These are phyloP conservation scores for Ichneumon xanthorius DNA, from an alignment of 2,888 invertebrate species.

Conservation along the genomic window DNA sequence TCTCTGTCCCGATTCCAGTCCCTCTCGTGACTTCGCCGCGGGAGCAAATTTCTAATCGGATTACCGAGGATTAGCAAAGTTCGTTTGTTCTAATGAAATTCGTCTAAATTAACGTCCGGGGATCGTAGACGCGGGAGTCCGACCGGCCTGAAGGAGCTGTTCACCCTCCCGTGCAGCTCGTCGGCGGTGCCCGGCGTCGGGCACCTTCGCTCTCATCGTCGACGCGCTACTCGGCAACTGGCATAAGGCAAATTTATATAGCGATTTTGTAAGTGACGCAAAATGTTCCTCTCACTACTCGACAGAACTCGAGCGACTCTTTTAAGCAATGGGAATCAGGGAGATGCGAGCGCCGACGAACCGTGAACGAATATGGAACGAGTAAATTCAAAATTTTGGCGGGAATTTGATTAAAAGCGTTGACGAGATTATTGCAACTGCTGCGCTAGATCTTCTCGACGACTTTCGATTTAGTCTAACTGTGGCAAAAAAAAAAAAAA, in stretches of 20 bases:
- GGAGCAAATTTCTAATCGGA: conserved; percentile 84
- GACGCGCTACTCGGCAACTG: conserved; percentile 1
- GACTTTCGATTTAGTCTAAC: background rate
- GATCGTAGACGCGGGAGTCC: conserved; percentile 70
- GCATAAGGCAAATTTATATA: conserved; percentile 21
- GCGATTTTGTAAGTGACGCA: conserved; percentile 17
- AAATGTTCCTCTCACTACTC: background rate
- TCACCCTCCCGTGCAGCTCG: background rate
- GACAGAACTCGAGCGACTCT: background rate
- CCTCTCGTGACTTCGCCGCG: conserved; percentile 78
- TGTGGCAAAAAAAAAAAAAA: background rate
- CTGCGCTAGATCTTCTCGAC: background rate
- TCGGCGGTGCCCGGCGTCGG: background rate
- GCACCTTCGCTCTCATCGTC: conserved; percentile 11
- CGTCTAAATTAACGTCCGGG: conserved; percentile 84
- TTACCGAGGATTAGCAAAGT: conserved; percentile 84
- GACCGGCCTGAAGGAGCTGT: conserved; percentile 65
- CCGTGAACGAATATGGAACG: conserved; percentile 17
- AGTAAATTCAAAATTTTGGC: conserved; percentile 5
- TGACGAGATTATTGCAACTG: conserved; percentile 25
- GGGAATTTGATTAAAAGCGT: conserved; percentile 31
- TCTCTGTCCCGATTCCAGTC: conserved; percentile 19
- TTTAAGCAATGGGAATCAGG: background rate
- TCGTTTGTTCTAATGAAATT: conserved; percentile 85
- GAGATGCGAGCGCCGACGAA: conserved; percentile 30